Conservation (phyloP, 2,888 invertebrate species). For the Gymnosoma rotundatum region DNA sequence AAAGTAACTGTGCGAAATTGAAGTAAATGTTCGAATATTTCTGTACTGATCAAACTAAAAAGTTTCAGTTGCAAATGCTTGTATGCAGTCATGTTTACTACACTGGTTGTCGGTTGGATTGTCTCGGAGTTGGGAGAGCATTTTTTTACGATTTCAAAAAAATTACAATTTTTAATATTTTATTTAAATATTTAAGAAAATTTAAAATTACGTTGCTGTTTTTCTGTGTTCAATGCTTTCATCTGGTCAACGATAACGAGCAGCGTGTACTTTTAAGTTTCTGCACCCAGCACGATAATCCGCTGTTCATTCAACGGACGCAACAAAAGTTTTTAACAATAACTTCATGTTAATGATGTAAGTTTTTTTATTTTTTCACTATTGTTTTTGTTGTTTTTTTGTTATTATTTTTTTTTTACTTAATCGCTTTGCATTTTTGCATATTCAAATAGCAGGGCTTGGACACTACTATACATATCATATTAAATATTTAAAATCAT, state of each 20-base stretch:
- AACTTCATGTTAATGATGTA: slow-evolving; percentile 13
- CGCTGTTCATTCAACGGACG: slow-evolving; percentile 1
- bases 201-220: neutral
- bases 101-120: no score
- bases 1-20: no score
- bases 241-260: slow-evolving; percentile 7
- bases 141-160: neutral
- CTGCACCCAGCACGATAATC: neutral
- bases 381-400: no score
- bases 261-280: neutral
- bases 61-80: no score
- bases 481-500: slow-evolving; percentile 16
- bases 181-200: neutral
- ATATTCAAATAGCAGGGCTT: neutral
- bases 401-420: no score
- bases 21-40: no score
- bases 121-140: no score
- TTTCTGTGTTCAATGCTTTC: neutral
- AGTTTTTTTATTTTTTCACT: neutral
- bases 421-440: slow-evolving; percentile 3
- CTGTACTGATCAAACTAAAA: no score
- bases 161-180: slow-evolving; percentile 21
- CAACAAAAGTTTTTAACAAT: slow-evolving; percentile 46
- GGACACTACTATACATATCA: neutral
- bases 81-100: no score